Conservation (phyloP, 1,140 invertebrate species). For the Littorina saxatilis region DNA sequence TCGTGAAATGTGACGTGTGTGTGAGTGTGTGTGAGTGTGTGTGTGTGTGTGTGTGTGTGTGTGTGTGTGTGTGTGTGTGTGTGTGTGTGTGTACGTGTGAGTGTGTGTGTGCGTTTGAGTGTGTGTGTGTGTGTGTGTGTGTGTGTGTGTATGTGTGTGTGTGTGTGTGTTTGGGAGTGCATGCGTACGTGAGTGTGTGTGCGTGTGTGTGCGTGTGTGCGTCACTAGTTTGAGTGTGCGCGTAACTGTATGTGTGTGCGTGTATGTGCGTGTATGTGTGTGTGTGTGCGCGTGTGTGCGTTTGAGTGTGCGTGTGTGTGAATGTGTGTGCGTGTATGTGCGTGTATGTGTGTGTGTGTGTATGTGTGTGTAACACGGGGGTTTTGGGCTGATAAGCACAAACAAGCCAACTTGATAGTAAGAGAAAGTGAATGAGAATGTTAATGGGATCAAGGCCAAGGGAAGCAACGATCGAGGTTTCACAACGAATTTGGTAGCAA, state of each 20-base stretch:
- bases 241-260: background rate
- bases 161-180: too few relatives aligned
- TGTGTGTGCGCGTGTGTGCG: background rate
- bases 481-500: too few relatives aligned
- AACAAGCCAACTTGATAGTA: too few relatives aligned
- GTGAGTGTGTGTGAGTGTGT: background rate
- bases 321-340: background rate
- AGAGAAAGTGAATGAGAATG: too few relatives aligned
- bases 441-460: too few relatives aligned
- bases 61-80: background rate
- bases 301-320: background rate
- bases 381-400: too few relatives aligned
- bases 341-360: background rate
- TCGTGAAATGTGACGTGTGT: background rate
- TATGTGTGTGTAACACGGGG: too few relatives aligned
- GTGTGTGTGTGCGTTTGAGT: conserved; percentile 11
- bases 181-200: too few relatives aligned
- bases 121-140: too few relatives aligned
- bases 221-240: background rate
- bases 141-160: too few relatives aligned
- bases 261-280: background rate
- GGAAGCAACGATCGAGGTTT: too few relatives aligned
- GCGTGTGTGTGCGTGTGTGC: too few relatives aligned
- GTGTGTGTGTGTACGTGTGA: background rate
- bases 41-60: background rate